phyloP scores from a whole-genome alignment of 2,888 invertebrate genomes.

The Tinea trinotella region DNA sequence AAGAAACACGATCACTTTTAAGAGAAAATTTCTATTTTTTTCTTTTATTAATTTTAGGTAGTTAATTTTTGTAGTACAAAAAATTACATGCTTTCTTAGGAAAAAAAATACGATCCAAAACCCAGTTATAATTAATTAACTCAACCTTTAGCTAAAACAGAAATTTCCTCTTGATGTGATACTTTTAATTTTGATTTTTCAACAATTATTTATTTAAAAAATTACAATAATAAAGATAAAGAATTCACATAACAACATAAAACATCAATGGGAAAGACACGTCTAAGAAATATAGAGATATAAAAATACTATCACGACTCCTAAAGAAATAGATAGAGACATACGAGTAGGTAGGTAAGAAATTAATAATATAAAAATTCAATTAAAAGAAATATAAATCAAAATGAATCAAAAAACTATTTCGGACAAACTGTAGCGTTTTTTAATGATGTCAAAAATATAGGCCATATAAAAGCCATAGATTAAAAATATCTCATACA shows the following conservation, averaged over 20 bases:
- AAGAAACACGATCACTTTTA: constrained; percentile 47
- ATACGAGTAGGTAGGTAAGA: too few relatives aligned
- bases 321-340: too few relatives aligned
- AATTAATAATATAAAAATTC: too few relatives aligned
- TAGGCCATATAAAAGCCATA: too few relatives aligned
- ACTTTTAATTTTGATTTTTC: background rate
- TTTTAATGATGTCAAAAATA: too few relatives aligned
- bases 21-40: constrained; percentile 71
- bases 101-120: constrained; percentile 28
- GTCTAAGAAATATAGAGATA: too few relatives aligned
- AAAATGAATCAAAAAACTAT: too few relatives aligned
- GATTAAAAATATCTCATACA: too few relatives aligned
- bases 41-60: constrained; percentile 17
- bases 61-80: background rate
- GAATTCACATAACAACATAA: constrained; percentile 11
- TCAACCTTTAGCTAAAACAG: constrained; percentile 64
- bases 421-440: too few relatives aligned
- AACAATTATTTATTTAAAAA: constrained; percentile 10
- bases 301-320: too few relatives aligned
- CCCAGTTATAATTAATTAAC: constrained; percentile 34
- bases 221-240: constrained; percentile 11
- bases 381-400: too few relatives aligned
- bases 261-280: constrained; percentile 22
- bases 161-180: constrained; percentile 68
- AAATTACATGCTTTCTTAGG: constrained; percentile 57